Conservation (phyloP, 2,797 vertebrate genomes). For the Siniperca scherzeri region DNA sequence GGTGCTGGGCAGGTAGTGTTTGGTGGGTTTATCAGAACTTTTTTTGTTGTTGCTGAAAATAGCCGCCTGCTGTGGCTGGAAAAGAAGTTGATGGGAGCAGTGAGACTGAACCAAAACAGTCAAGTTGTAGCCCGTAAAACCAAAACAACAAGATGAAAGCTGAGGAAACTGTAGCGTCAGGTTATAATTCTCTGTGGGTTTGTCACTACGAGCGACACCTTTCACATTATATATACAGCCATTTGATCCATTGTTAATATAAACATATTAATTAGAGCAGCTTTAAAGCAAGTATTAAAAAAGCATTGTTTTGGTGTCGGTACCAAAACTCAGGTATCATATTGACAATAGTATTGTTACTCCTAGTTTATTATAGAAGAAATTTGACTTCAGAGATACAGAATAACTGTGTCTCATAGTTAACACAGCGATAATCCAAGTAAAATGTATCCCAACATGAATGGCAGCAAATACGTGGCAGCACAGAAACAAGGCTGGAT, state of each 20-base stretch:
- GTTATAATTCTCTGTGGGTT: neutral
- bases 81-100: neutral
- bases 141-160: neutral
- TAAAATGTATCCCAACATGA: neutral
- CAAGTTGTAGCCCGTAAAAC: neutral
- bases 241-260: neutral
- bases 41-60: neutral
- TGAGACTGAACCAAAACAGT: neutral
- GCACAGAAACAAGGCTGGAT: conserved; percentile 10
- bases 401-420: neutral
- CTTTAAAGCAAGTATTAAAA: neutral
- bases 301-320: neutral
- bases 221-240: neutral
- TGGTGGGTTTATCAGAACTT: too few relatives aligned
- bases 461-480: neutral
- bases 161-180: neutral
- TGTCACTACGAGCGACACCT: neutral
- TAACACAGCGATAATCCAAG: conserved; percentile 18
- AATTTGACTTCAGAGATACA: neutral
- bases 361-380: neutral
- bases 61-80: neutral
- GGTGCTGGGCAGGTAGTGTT: too few relatives aligned
- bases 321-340: neutral
- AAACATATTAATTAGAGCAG: neutral
- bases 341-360: neutral